Conservation (phyloP, 2,113 vertebrate genomes). For the Psilopogon haemacephalus region DNA sequence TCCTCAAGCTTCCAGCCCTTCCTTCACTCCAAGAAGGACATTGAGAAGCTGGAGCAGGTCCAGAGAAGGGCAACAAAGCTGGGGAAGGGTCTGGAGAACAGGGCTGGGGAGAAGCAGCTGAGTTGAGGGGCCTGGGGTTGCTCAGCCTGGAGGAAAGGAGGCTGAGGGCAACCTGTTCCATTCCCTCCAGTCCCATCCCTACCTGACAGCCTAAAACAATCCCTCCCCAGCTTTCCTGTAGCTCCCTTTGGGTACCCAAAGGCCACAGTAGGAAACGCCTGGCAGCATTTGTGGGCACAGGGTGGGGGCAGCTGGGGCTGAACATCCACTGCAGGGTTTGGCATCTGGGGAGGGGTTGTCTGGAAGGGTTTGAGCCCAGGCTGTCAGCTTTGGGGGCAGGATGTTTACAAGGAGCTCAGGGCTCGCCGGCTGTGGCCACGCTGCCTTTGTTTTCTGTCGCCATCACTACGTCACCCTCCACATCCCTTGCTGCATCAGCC, state of each 20-base stretch:
- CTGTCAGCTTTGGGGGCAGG: background rate
- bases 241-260: no score
- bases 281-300: background rate
- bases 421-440: fast-evolving
- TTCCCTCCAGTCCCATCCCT: no score
- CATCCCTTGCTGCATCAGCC: background rate
- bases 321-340: background rate
- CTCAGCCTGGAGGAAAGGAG: no score
- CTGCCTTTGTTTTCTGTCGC: background rate
- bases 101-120: no score
- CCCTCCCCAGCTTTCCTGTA: no score
- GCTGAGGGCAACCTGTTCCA: background rate
- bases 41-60: no score
- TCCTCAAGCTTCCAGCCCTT: no score
- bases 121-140: no score
- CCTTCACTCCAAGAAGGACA: no score
- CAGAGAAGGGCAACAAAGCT: no score
- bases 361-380: background rate
- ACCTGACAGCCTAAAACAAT: no score
- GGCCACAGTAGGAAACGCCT: background rate
- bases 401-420: background rate
- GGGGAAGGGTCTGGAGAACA: no score
- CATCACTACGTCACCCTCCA: background rate
- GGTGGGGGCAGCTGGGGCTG: background rate
- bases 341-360: background rate